phyloP scores from a whole-genome alignment of 1,140 invertebrate genomes.

The Drosophila micromelanica region DNA sequence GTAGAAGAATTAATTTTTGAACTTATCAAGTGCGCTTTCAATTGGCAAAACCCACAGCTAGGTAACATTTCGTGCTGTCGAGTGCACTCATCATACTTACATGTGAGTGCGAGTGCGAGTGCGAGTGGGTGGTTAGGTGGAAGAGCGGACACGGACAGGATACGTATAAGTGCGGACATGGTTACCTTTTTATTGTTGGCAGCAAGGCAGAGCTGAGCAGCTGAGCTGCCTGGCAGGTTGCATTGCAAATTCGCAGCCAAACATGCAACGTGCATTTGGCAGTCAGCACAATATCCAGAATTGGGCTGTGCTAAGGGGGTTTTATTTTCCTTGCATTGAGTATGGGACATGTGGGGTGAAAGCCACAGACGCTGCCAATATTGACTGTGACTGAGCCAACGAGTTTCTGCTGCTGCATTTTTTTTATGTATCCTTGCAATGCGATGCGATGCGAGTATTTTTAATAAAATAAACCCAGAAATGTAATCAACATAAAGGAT shows the following conservation, averaged over 20 bases:
- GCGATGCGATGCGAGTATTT: conserved; percentile 75
- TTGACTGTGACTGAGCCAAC: conserved; percentile 74
- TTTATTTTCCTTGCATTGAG: too few species aligned
- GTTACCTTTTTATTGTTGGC: conserved; percentile 67
- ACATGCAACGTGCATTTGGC: conserved; percentile 81
- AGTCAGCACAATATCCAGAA: conserved; percentile 66
- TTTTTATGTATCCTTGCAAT: conserved; percentile 69
- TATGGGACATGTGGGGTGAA: background rate
- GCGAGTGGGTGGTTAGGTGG: background rate
- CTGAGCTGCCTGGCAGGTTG: conserved; percentile 59
- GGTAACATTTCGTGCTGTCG: conserved; percentile 71
- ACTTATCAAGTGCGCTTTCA: conserved; percentile 51
- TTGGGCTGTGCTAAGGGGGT: too few species aligned
- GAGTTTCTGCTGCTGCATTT: conserved; percentile 39
- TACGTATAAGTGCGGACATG: conserved; percentile 19
- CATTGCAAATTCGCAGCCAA: conserved; percentile 75
- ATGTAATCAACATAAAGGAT: conserved; percentile 84
- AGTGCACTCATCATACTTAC: conserved; percentile 77
- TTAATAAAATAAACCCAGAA: conserved; percentile 84
- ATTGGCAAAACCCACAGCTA: conserved; percentile 24
- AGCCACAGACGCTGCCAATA: conserved; percentile 78
- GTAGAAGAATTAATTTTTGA: conserved; percentile 49
- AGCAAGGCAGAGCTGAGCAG: conserved; percentile 11
- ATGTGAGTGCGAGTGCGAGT: conserved; percentile 47
- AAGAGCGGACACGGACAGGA: conserved; percentile 3